Base-by-base conservation (phyloP, 2,888 invertebrate genomes). In the Lysandra coridon region DNA sequence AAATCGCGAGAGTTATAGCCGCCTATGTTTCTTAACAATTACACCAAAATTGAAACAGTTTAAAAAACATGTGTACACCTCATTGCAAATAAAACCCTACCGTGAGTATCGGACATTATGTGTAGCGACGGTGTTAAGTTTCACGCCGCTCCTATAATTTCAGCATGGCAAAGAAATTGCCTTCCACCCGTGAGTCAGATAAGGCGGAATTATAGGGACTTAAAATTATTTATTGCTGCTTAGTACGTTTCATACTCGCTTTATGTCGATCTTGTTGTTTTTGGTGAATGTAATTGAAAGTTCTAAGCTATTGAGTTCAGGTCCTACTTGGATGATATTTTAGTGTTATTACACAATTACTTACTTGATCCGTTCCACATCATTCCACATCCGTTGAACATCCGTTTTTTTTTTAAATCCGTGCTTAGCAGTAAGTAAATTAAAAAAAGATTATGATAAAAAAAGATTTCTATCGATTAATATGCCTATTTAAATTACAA, bases 151-250 rank as follows among this genome's bases (percentile, higher is more conserved):
- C 84, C 86, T 86, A 87, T 89, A 90, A 89, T 88, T 90, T 87
- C 83, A 85, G 86, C 82, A 83, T 82, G 82, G 86, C 84, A 88
- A 89, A 90, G 89, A 89, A 90, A 89, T 89, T 87, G 85, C 89
- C 82, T 86, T 85, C 84, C 83, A 85, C 81, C 85, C 78, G 81
- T 82, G 80, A 81, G 83, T 82, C 82, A 85, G 88, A 89, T 89
- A 89, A 87, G 87, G 85, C 76, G 85, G 84, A 89, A 89, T 89
- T 89, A 87, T 88, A 88, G 86, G 84, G 85, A 87, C 85, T 87
- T 87, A 83, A 84, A 83, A 85, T 86, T 85, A 86, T 85, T 86
- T 85, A 86, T 83, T 81, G 30, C 80, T 77, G 80, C 81, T 80
- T 81, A 82, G 80, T 77, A 79, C 82, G 81, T 79, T 79, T 79